Conservation (phyloP, 2,797 vertebrate species). For the Poecile montanus region DNA sequence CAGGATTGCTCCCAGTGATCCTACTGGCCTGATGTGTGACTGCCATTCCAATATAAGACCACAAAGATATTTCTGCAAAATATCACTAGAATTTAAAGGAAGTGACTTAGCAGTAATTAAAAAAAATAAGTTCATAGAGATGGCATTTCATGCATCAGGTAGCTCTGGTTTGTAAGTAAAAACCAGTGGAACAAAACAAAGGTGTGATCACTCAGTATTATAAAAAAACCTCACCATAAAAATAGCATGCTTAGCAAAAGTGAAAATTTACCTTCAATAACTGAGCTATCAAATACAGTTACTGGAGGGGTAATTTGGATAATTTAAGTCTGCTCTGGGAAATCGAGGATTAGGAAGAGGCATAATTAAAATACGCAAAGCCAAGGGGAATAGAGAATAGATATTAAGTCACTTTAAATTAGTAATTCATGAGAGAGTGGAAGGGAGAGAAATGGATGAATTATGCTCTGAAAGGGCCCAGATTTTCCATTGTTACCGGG, state of each 20-base stretch:
- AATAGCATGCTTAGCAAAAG: slow-evolving; percentile 28
- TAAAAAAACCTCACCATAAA: not conserved
- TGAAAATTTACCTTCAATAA: slow-evolving; percentile 43
- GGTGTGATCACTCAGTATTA: not conserved
- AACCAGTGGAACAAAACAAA: not conserved
- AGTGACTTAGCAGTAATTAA: not conserved
- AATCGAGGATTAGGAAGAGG: slow-evolving; percentile 50
- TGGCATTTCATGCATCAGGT: not conserved
- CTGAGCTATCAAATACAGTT: slow-evolving; percentile 38
- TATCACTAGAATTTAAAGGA: not conserved
- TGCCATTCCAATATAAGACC: not conserved
- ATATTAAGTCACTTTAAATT: slow-evolving; percentile 56
- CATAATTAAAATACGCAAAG: slow-evolving; percentile 63
- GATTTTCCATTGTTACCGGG: not conserved
- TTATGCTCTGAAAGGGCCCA: slow-evolving; percentile 35
- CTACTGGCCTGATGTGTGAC: not conserved
- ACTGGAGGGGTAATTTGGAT: slow-evolving; percentile 30
- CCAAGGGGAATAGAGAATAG: slow-evolving; percentile 51
- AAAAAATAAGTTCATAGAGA: not conserved
- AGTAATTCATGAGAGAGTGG: slow-evolving; percentile 43
- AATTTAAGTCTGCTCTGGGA: slow-evolving; percentile 52
- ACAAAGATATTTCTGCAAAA: not conserved
- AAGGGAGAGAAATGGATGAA: slow-evolving; percentile 18
- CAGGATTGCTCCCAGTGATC: not conserved
- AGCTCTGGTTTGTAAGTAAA: not conserved